phyloP scores from a whole-genome alignment of 2,113 vertebrate species.

The human (Homo sapiens) region DNA sequence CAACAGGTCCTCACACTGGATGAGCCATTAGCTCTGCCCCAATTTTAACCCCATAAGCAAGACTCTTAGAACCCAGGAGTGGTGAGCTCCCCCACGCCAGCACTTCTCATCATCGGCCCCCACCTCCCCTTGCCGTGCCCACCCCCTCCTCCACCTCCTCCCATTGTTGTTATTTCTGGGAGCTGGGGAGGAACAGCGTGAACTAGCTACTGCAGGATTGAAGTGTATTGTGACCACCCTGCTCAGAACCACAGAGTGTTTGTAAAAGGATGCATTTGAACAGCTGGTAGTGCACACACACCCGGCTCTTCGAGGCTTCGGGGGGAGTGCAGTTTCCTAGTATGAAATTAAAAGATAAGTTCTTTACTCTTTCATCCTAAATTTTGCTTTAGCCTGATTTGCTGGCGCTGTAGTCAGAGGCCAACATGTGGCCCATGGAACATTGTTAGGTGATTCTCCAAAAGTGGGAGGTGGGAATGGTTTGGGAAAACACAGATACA shows the following conservation, averaged over 20 bases:
- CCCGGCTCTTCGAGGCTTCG: not conserved
- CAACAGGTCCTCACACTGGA: constrained; percentile 22
- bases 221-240: constrained; percentile 41
- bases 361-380: not conserved
- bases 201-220: not conserved
- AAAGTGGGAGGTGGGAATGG: not conserved
- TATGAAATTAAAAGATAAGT: not conserved
- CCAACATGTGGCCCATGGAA: not conserved
- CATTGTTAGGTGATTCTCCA: not conserved
- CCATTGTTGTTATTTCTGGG: constrained; percentile 75
- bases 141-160: constrained; percentile 58
- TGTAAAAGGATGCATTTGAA: not conserved
- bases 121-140: constrained; percentile 27
- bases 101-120: not conserved
- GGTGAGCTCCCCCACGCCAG: not conserved
- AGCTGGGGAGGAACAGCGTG: constrained; percentile 51
- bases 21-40: constrained; percentile 49
- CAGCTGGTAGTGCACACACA: constrained; percentile 18
- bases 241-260: not conserved
- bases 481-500: constrained; percentile 10
- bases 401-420: not conserved
- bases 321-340: not conserved
- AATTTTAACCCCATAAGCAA: constrained; percentile 48
- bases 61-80: not conserved
- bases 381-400: not conserved